phyloP scores from a whole-genome alignment of 2,888 invertebrate genomes.

The Scrobipalpa costella region DNA sequence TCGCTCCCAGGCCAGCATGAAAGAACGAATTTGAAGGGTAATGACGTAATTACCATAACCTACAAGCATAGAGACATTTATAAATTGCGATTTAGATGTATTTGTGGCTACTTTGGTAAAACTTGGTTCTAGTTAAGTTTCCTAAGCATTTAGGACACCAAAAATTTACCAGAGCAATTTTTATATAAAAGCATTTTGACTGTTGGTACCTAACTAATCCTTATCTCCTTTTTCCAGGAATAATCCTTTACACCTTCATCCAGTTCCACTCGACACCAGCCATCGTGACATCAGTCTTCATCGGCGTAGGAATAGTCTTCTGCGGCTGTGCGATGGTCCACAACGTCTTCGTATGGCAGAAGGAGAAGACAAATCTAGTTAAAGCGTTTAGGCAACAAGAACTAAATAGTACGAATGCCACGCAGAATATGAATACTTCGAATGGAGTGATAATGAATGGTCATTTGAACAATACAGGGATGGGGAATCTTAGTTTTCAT shows the following conservation, averaged over 20 bases:
- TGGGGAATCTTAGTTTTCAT: constrained; percentile 69
- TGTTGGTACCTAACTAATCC: too few species aligned
- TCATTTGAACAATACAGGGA: constrained; percentile 67
- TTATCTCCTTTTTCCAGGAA: constrained; percentile 82
- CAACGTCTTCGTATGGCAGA: constrained; percentile 97
- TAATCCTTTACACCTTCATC: constrained; percentile 95
- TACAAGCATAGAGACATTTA: too few species aligned
- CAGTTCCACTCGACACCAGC: constrained; percentile 96
- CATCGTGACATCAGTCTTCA: constrained; percentile 93
- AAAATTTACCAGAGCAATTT: too few species aligned
- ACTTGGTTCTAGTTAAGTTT: too few species aligned
- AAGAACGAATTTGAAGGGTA: too few species aligned
- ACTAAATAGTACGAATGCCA: constrained; percentile 49
- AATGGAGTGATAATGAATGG: constrained; percentile 70
- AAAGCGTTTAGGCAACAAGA: constrained; percentile 79
- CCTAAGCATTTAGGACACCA: too few species aligned
- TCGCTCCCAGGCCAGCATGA: too few species aligned
- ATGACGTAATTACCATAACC: too few species aligned
- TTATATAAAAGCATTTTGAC: too few species aligned
- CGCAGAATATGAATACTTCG: constrained; percentile 58
- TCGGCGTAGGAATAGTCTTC: constrained; percentile 94
- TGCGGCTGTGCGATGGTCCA: constrained; percentile 97
- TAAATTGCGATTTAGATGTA: too few species aligned
- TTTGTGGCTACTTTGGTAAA: too few species aligned
- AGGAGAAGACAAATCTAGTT: constrained; percentile 92